Base-by-base conservation (phyloP, 2,888 invertebrate genomes). In the Pheosia tremula region DNA sequence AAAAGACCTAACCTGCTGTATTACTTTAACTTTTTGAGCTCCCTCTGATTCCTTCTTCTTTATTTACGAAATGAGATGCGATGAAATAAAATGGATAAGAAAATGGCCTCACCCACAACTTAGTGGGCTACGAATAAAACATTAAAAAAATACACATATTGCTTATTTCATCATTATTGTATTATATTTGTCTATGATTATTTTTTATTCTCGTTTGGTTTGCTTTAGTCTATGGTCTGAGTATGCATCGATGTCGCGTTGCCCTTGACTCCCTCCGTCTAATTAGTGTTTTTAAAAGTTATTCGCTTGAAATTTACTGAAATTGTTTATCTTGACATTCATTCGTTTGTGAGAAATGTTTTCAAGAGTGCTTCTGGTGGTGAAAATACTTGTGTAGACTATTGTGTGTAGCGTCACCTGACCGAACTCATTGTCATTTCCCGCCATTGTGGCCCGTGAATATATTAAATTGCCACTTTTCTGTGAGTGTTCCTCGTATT, bases 401-500 rank as follows among this genome's bases (percentile, higher is more conserved):
- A 87, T 84, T 84, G 85, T 78, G 84, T 85, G 83, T 87, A 88
- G 94, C 94, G 94, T 94, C 94, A 93, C 93, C 93, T 93, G 93
- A 93, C 93, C 83, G 89, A 82, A 81, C 88, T 91, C 92, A 91
- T 93, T 93, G 94, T 94, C 93, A 93, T 94, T 94, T 94, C 94
- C 94, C 94, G 94, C 94, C 94, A 94, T 94, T 94, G 94, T 93
- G 91, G 90, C 82, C 85, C 81, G 87, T 87, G 85, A 83, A 83
- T 82, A 79, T 83, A 83, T 68, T 81, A 81, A 78, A 69, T 64
- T 79, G 77, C 67, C 73, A 78, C 79, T 82, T 84, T 81, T 75
- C 70, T 77, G 72, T 69, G 70, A 66, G 71, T 77, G 66, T 75
- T 65, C 64, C 67, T 78, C 69, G 43, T 58, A 72, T 81, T 84